phyloP scores from a whole-genome alignment of 1,140 invertebrate genomes.

The Musca domestica region DNA sequence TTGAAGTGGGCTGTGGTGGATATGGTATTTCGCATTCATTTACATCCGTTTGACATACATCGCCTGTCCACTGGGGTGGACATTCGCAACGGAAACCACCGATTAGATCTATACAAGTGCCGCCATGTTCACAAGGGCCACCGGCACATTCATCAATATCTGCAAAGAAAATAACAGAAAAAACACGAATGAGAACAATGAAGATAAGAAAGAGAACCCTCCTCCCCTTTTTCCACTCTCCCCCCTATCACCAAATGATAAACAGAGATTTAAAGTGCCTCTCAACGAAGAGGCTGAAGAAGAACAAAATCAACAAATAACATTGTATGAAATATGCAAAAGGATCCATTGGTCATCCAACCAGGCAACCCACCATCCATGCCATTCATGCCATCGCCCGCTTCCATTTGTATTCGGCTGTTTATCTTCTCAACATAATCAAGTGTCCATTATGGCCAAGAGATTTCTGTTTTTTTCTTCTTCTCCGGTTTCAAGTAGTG shows the following conservation, averaged over 20 bases:
- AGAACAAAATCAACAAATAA: not conserved
- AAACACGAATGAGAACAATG: not conserved
- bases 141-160: slow-evolving; percentile 82
- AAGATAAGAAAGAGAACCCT: not conserved
- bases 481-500: not conserved
- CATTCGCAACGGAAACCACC: slow-evolving; percentile 76
- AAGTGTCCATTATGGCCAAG: not conserved
- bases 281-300: not conserved
- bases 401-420: not conserved
- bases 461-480: no score
- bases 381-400: no score
- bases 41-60: slow-evolving; percentile 72
- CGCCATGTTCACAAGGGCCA: slow-evolving; percentile 82
- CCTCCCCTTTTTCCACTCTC: not conserved
- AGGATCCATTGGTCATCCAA: no score
- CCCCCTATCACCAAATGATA: not conserved
- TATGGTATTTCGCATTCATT: slow-evolving; percentile 62
- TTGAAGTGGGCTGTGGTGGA: slow-evolving; percentile 43
- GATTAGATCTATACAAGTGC: slow-evolving; percentile 74
- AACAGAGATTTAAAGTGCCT: not conserved
- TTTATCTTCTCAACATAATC: not conserved
- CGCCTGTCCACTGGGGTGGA: slow-evolving; percentile 76
- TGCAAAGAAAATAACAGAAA: slow-evolving; percentile 36
- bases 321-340: not conserved
- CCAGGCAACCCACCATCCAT: no score